phyloP scores from a whole-genome alignment of 2,888 invertebrate genomes.

The Heliconius aoede region DNA sequence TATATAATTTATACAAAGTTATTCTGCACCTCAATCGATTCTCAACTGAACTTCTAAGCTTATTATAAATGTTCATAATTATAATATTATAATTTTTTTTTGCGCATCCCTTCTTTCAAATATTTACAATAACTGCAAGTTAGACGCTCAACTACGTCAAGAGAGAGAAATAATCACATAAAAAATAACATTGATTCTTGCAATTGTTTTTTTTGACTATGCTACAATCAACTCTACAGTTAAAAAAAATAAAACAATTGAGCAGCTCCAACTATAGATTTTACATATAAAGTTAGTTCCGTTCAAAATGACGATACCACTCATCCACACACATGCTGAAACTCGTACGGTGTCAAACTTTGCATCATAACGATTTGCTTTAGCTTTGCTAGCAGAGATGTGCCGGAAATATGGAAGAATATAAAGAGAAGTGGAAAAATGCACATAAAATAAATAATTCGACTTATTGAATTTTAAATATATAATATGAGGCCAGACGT shows the following conservation, averaged over 20 bases:
- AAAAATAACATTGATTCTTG: no score
- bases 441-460: constrained; percentile 6
- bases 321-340: constrained; percentile 14
- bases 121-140: no score
- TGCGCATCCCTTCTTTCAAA: no score
- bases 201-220: no score
- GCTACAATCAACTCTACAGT: background rate
- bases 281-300: background rate
- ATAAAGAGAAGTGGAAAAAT: constrained; percentile 29
- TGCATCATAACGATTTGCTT: constrained; percentile 36
- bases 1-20: no score
- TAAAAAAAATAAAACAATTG: background rate
- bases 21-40: no score
- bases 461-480: background rate
- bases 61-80: no score
- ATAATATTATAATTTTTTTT: no score
- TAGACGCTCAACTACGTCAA: no score
- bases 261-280: background rate
- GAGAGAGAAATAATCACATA: no score
- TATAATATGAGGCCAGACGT: no score
- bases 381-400: constrained; percentile 32
- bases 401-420: constrained; percentile 32
- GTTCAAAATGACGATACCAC: constrained; percentile 18
- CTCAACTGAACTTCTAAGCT: no score
- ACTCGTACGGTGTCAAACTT: constrained; percentile 36